Conservation (phyloP, 2,888 invertebrate genomes). For the Pammene aurita region DNA sequence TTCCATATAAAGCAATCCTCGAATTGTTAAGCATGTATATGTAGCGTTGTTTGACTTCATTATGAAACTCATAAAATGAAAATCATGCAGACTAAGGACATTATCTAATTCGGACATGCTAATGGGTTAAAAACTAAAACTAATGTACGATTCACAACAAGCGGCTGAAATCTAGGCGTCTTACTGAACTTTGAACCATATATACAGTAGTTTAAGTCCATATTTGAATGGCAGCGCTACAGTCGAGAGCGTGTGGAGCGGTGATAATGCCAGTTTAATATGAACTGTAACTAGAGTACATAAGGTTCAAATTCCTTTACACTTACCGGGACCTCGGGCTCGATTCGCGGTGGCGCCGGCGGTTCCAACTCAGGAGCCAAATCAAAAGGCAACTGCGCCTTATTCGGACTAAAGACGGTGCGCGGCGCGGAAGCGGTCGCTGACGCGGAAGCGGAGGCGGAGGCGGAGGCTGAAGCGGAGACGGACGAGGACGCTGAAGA, state of each 20-base stretch:
- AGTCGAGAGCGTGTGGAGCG: neutral
- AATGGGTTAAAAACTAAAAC: no score
- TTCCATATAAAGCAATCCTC: no score
- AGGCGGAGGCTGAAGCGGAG: conserved; percentile 9
- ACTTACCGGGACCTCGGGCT: conserved; percentile 46
- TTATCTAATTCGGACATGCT: neutral
- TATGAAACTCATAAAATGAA: no score
- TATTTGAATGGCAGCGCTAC: neutral
- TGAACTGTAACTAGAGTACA: neutral
- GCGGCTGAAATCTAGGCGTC: neutral
- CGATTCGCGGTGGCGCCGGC: conserved; percentile 54
- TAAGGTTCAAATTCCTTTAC: neutral
- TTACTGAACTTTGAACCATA: neutral
- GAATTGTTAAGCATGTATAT: no score
- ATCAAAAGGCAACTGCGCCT: conserved; percentile 66
- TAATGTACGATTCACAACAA: neutral
- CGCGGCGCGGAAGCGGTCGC: conserved; percentile 53
- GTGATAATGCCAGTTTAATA: neutral
- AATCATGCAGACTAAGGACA: neutral
- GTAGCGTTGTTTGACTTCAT: no score
- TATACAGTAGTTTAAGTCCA: neutral
- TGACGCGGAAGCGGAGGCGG: neutral
- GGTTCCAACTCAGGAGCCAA: conserved; percentile 64
- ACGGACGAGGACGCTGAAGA: neutral
- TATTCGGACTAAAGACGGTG: conserved; percentile 67